phyloP scores from a whole-genome alignment of 2,113 vertebrate species.

The Chamaetylas fuelleborni region DNA sequence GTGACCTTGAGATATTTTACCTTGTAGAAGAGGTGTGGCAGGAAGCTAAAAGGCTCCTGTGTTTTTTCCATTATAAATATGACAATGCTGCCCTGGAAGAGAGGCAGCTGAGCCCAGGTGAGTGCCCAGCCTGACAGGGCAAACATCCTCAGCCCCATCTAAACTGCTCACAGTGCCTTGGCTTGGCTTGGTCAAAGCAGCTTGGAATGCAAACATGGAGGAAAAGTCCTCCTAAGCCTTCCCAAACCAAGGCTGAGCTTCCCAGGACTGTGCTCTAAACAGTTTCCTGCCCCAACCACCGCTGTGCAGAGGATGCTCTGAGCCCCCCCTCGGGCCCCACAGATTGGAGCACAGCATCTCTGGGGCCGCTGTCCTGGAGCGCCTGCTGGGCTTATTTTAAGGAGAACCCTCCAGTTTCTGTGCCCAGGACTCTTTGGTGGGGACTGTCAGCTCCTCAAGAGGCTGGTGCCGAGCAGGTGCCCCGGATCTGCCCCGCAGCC shows the following conservation, averaged over 20 bases:
- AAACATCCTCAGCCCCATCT: background rate
- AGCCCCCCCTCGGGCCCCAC: accelerated
- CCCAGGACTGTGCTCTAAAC: background rate
- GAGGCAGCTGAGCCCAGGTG: accelerated
- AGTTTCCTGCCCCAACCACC: accelerated
- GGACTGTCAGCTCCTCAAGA: too few species aligned
- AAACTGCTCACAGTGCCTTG: background rate
- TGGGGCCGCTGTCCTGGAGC: accelerated
- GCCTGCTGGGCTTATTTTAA: background rate
- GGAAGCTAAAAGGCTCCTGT: background rate
- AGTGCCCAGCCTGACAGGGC: accelerated
- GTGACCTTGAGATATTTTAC: background rate
- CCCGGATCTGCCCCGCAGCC: accelerated
- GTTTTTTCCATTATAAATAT: background rate
- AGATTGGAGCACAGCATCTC: accelerated
- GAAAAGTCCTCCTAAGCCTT: background rate
- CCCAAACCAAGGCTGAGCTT: background rate
- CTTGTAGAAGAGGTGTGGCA: background rate
- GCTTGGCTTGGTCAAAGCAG: background rate
- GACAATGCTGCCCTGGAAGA: background rate
- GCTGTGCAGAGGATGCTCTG: accelerated
- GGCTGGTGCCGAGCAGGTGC: accelerated
- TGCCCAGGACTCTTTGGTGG: background rate
- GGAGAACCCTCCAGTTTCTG: background rate
- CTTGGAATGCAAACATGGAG: accelerated